Evolutionary conservation across 2,888 invertebrate genomes (phyloP), one percentile per base, ranked within the genome.

Genomic region (Punctoribates punctum): DNA sequence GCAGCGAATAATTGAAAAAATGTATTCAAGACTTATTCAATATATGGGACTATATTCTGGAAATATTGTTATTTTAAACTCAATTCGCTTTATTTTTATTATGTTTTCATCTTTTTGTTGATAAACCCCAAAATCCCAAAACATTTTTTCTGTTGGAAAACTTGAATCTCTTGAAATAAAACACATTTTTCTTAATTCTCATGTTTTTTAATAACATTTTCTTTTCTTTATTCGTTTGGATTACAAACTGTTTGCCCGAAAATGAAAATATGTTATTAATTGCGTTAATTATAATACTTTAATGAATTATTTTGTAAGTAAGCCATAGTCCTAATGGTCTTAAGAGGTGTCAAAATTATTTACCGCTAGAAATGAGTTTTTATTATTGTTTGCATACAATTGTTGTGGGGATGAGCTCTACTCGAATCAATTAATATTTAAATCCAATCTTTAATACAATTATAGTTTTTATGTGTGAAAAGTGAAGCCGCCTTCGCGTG

Each of bases 21-120:
- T 54, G n/a, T 54, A 20, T 54, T 20, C 20, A 54, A 6, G 15
- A 20, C 34, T 48, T 48, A 48, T 54, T 54, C 17, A 8, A 48
- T 15, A 17, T 11, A 8, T 11, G 15, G 15, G 3, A n/a, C 15
- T n/a, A 4, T n/a, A 54, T 54, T n/a, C 20, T n/a, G n/a, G 1
- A 54, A 9, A 20, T 54, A 54, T 54, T 54, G 54, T 54, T 54
- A 54, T 54, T 54, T 54, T 54, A 54, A 54, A 54, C 54, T 54
- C n/a, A 20, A 54, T 54, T 54, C 54, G 15, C 54, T 54, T 54
- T 54, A 54, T 54, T 54, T 54, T n/a, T 54, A 20, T n/a, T 2
- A 54, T 15, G 15, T 54, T 54, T 54, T 54, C 15, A n/a, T 54
- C 20, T 54, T 54, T 54, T 20, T 54, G 20, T 54, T 20, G 3